Percentiles rank a stretch among this genome's conserved stretches.
These are phyloP conservation scores for Pteruthius melanotis DNA, from an alignment of 2,113 vertebrate species.

Conservation along the genomic window DNA sequence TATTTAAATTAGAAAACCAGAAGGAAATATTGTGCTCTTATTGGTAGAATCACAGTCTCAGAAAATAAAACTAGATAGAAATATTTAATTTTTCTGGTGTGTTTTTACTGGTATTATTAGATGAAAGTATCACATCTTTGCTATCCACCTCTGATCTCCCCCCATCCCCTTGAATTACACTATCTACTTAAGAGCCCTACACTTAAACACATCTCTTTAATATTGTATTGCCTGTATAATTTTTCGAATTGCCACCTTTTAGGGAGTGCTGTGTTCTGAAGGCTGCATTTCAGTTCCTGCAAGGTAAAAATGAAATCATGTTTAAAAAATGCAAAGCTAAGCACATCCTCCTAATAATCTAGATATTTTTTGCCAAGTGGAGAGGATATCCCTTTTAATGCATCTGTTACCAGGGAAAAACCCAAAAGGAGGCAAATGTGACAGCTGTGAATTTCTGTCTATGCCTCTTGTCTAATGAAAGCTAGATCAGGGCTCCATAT, in stretches of 20 bases:
- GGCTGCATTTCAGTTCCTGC: background rate
- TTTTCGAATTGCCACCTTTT: background rate
- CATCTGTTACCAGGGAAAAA: background rate
- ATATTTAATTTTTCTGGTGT: background rate
- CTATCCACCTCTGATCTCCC: fast-evolving
- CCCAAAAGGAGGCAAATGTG: background rate
- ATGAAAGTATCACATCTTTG: background rate
- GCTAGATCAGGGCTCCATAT: background rate
- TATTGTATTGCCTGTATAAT: background rate
- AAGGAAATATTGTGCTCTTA: background rate
- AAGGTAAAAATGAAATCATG: slow-evolving; percentile 4
- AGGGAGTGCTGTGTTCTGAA: background rate
- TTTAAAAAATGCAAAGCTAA: background rate
- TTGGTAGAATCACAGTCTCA: background rate
- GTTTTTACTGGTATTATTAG: background rate
- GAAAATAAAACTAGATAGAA: background rate
- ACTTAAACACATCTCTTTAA: background rate
- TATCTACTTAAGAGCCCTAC: background rate
- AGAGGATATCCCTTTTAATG: background rate
- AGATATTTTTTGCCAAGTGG: background rate
- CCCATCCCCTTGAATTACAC: background rate
- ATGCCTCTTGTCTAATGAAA: background rate
- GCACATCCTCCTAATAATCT: background rate
- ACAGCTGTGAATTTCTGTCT: background rate
- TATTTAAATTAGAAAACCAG: background rate